Evolutionary conservation across 2,888 invertebrate genomes (phyloP).

Genomic region (Lepidocyrtoides sp.): DNA sequence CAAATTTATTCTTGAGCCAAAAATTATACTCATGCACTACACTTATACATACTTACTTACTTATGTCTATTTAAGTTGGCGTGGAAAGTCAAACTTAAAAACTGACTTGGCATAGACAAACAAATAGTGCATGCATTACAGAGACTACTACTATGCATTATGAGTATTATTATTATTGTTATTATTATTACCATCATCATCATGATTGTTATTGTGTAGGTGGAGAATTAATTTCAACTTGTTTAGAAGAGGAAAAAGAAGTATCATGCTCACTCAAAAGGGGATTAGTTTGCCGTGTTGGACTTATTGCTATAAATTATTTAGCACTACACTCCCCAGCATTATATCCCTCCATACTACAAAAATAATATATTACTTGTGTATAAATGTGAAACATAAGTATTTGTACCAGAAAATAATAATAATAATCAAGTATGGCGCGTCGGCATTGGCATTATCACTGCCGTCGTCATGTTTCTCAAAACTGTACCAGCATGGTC

Average conservation of each 20-base stretch:
- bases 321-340: neutral
- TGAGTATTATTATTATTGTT: no score
- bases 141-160: no score
- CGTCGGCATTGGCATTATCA: constrained; percentile 7
- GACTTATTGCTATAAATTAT: neutral
- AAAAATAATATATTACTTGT: neutral
- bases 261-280: neutral
- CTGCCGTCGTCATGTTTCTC: neutral
- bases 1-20: neutral
- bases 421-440: constrained; percentile 11
- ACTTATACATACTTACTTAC: no score
- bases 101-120: neutral
- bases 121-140: neutral
- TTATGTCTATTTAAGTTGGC: neutral
- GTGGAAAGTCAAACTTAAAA: neutral
- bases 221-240: neutral
- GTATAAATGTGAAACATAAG: no score
- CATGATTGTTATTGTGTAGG: neutral
- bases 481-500: neutral
- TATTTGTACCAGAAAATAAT: neutral
- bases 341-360: neutral
- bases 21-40: no score
- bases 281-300: neutral
- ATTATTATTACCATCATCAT: neutral
- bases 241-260: neutral